Evolutionary conservation across 2,888 invertebrate genomes (phyloP), one percentile per base, ranked within the genome.

Genomic region (Agrilus biguttatus): DNA sequence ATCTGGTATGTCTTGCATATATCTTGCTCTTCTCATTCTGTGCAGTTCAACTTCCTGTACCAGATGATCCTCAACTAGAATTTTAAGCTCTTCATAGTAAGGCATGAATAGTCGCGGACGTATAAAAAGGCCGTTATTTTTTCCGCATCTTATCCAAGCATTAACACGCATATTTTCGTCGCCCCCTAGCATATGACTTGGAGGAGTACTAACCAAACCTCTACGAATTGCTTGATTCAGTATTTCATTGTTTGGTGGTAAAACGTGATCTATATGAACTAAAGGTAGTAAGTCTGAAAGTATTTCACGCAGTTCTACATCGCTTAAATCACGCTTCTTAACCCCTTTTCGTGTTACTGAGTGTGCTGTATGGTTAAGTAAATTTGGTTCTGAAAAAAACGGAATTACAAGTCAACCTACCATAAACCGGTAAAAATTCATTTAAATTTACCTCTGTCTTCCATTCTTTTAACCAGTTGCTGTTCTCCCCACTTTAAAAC

Each of bases 11-110:
- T 86, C 80, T 40, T 82, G 81, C 58, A 82, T 73, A 59, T 81
- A 82, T 17, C 84, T 73, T n/a, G 60, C 58, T 32, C 63, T 55
- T 35, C 65, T 53, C 53, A 83, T 74, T 23, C 83, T 73, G 50
- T 83, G 71, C 52, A 79, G 64, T 57, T 83, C 83, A 37, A 79
- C 79, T 60, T 87, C 83, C 56, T 87, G 83, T 41, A 83, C 79
- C 58, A 83, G 70, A 57, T 87, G 85, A 63, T 88, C 88, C 61
- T 89, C 89, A 41, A 91, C 73, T 53, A 90, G 68, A 54, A 83
- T 84, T 75, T 92, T 93, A 10, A 90, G 79, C 71, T 93, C 95
- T 62, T 95, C 93, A 55, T 88, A 87, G 64, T 93, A 93, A 34
- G 95, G 93, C 75, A 88, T 83, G 68, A 93, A 96, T 48, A 92